Evolutionary conservation across 1,140 invertebrate species (phyloP).

Genomic region (Rhizoglyphus robini): DNA sequence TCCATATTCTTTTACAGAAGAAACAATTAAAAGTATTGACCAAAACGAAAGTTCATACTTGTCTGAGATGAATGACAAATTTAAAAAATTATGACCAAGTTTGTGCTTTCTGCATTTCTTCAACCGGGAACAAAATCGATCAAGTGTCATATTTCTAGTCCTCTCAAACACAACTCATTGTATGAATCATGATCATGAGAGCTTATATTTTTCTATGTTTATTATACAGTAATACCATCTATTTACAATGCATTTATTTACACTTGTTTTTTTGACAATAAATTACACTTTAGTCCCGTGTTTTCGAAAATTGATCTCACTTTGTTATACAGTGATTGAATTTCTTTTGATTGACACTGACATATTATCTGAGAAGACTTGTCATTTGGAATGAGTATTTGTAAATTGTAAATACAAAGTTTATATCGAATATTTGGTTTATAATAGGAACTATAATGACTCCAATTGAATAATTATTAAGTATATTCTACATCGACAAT

Average conservation of each 20-base stretch:
- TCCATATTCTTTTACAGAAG: neutral
- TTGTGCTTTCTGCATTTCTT: neutral
- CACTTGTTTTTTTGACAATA: neutral
- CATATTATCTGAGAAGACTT: too few species aligned
- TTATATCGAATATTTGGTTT: too few species aligned
- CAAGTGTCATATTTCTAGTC: constrained; percentile 5
- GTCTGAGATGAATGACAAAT: neutral
- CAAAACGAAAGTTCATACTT: neutral
- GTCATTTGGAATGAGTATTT: too few species aligned
- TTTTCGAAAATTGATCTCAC: too few species aligned
- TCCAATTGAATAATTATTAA: too few species aligned
- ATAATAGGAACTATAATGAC: too few species aligned
- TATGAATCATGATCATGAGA: neutral
- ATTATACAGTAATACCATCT: neutral
- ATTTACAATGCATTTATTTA: neutral
- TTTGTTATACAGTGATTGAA: too few species aligned
- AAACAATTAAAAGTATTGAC: neutral
- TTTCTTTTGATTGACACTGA: too few species aligned
- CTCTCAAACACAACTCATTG: neutral
- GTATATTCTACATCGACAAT: too few species aligned
- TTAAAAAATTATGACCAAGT: neutral
- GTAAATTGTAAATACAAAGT: too few species aligned
- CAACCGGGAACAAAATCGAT: neutral
- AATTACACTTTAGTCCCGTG: neutral
- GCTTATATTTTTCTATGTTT: neutral